A percentile compares a stretch with the other conserved stretches of the same genome.
These are phyloP conservation scores for Heliothis subflexa DNA, from an alignment of 1,140 invertebrate genomes.

Conservation along the genomic window DNA sequence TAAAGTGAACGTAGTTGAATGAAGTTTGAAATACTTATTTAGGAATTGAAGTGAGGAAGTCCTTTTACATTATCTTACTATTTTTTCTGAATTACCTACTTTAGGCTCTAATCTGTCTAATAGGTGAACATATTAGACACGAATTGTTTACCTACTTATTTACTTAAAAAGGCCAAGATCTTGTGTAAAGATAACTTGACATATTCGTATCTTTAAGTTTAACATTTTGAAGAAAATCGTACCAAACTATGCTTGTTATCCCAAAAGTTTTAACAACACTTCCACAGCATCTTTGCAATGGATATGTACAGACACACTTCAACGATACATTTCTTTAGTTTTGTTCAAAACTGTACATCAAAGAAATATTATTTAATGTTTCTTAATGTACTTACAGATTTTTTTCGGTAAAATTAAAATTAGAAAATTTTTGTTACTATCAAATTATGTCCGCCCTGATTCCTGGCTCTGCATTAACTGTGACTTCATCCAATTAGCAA, in stretches of 20 bases:
- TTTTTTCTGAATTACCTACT: no score
- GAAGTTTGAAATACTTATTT: no score
- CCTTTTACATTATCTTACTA: no score
- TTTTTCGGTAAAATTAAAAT: neutral
- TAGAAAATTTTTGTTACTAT: neutral
- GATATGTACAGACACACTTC: slow-evolving; percentile 1
- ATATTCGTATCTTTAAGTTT: neutral
- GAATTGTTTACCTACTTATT: no score
- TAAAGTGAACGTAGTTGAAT: no score
- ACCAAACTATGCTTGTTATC: slow-evolving; percentile 30
- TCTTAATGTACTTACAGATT: no score
- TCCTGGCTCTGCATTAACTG: neutral
- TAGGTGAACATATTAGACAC: no score
- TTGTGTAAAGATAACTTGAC: no score
- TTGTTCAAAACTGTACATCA: neutral
- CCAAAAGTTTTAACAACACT: slow-evolving; percentile 31
- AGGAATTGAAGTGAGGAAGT: no score
- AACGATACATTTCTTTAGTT: neutral
- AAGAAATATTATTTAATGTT: no score
- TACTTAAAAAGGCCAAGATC: no score
- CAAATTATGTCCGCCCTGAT: neutral
- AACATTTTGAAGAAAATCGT: neutral
- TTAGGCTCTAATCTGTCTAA: no score
- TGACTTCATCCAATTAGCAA: slow-evolving; percentile 7
- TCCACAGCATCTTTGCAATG: slow-evolving; percentile 5